Evolutionary conservation across 2,888 invertebrate genomes (phyloP), one percentile per base, ranked within the genome.

Genomic region (Acanthosepion esculentum): DNA sequence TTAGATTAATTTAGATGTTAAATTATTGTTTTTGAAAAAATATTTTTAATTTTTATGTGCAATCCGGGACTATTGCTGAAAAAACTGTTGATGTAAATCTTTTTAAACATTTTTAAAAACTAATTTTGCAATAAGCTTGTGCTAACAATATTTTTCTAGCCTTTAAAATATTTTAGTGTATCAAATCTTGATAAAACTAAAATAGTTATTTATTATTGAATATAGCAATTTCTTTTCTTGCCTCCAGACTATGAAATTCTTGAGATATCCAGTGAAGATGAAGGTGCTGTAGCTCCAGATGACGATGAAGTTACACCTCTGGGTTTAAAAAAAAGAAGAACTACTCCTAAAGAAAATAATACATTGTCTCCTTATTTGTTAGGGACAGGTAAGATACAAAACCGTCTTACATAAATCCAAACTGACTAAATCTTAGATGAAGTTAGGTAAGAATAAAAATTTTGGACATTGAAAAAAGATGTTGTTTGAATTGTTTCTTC

Each of bases 241-340:
- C 94, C 95, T 95, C 59, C 95, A 97, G 97, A 97, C 95, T 97
- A 97, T 95, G 97, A 97, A 95, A 96, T 96, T n/a, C 96, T 97
- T 95, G 97, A 96, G 94, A 96, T 96, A 55, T 96, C 96, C 0
- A 96, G 96, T 95, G 96, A 96, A 91, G 96, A 96, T n/a, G 96
- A 96, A 94, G 97, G 96, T 78, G 96, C 95, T 7, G 96, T 95
- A 1, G 96, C 96, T 91, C 96, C 95, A 91, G 96, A 96, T 48
- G 96, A 96, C 53, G 96, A 95, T 12, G 97, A 96, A 64, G 96
- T 95, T 48, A 95, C 95, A 48, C 93, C 93, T 50, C 15, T 48
- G 64, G 55, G 92, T n/a, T n/a, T 91, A n/a, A 91, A 94, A 48
- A 94, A n/a, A n/a, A 94, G 48, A 48, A n/a, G 55, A 48, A 41